A percentile compares a stretch with the other conserved stretches of the same genome.
phyloP scores from a whole-genome alignment of 2,113 vertebrate genomes.

The Gambusia affinis region DNA sequence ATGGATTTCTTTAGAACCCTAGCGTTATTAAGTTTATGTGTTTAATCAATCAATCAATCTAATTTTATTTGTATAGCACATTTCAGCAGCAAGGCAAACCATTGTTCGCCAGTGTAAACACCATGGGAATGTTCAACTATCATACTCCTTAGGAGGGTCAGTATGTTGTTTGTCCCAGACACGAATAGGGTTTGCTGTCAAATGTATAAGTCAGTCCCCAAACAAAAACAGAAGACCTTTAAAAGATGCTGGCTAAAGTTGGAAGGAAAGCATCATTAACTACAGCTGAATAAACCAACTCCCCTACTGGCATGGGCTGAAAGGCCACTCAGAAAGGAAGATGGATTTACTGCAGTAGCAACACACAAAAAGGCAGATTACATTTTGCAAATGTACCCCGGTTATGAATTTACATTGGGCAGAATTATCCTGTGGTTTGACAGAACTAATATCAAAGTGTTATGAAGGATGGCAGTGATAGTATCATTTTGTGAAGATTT shows the following conservation, averaged over 20 bases:
- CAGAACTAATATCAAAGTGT: no score
- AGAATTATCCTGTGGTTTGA: no score
- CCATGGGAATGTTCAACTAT: neutral
- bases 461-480: no score
- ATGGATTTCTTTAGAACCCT: neutral
- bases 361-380: no score
- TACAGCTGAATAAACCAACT: neutral
- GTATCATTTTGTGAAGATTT: no score
- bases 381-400: no score
- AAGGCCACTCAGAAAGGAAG: no score
- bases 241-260: neutral
- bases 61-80: no score
- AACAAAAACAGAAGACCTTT: neutral
- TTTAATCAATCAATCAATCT: neutral
- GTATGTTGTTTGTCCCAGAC: neutral
- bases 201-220: neutral
- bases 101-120: neutral
- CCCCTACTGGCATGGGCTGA: no score
- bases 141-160: neutral
- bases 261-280: neutral
- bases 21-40: neutral
- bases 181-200: neutral
- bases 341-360: no score
- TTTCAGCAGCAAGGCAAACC: neutral
- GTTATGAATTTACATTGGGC: no score